Evolutionary conservation across 2,797 vertebrate species (phyloP).

Genomic region (Acrossocheilus wenchowensis): DNA sequence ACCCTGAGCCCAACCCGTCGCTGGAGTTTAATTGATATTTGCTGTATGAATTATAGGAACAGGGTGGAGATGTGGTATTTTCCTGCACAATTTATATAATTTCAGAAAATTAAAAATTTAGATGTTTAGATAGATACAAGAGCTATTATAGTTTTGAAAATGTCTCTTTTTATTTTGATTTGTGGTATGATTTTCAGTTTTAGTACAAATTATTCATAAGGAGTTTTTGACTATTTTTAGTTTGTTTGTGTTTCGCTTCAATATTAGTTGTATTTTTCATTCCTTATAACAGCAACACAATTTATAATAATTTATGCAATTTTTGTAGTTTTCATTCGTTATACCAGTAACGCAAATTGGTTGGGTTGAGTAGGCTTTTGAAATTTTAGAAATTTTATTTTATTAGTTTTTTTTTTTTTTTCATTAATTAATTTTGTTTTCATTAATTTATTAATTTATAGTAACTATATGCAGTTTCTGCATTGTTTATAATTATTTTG

Average conservation of each 20-base stretch:
- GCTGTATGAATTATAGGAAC: slow-evolving; percentile 41
- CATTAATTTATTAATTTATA: neutral
- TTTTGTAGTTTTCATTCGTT: too few relatives aligned
- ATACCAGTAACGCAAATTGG: neutral
- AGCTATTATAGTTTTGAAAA: neutral
- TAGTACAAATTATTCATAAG: neutral
- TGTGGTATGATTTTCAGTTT: neutral
- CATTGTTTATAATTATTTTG: neutral
- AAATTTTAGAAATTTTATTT: too few relatives aligned
- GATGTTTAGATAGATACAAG: neutral
- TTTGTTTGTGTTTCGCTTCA: neutral
- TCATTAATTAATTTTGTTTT: neutral
- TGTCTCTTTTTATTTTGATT: neutral
- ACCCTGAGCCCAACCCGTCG: slow-evolving; percentile 21
- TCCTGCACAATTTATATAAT: neutral
- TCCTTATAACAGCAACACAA: neutral
- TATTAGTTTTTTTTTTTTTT: too few relatives aligned
- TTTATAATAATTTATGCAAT: too few relatives aligned
- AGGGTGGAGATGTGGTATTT: neutral
- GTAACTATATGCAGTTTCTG: neutral
- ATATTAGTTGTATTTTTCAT: neutral
- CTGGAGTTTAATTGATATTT: slow-evolving; percentile 62
- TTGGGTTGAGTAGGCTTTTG: neutral
- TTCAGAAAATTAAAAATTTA: neutral
- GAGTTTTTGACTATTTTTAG: neutral